These are phyloP conservation scores for Micropoecilia bifurca DNA, from an alignment of 2,797 vertebrate species.

Conservation along the genomic window DNA sequence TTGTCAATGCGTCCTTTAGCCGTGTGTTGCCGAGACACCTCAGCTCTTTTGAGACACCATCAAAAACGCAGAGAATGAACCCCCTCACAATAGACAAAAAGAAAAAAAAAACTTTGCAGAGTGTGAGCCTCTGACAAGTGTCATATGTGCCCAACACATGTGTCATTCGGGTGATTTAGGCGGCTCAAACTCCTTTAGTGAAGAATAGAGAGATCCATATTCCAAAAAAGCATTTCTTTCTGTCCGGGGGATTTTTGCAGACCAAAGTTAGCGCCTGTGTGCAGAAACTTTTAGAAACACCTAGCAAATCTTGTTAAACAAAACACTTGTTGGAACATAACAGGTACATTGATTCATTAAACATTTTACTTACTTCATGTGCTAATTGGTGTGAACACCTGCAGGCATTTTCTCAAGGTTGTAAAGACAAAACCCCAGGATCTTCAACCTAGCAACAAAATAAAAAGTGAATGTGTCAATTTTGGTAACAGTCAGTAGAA, in stretches of 20 bases:
- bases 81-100: constrained; percentile 38
- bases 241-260: constrained; percentile 37
- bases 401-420: constrained; percentile 26
- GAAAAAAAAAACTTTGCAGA: constrained; percentile 41
- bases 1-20: constrained; percentile 55
- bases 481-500: constrained; percentile 30
- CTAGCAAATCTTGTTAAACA: constrained; percentile 51
- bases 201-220: constrained; percentile 64
- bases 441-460: constrained; percentile 39
- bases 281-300: not conserved
- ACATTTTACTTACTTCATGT: constrained; percentile 69
- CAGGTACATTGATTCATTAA: constrained; percentile 42
- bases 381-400: constrained; percentile 48
- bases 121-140: constrained; percentile 52
- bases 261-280: constrained; percentile 37
- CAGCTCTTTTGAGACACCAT: constrained; percentile 59
- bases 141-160: constrained; percentile 55
- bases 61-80: constrained; percentile 60
- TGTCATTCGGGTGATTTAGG: constrained; percentile 77
- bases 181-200: constrained; percentile 67
- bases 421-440: constrained; percentile 47
- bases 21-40: constrained; percentile 42
- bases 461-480: constrained; percentile 22
- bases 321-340: constrained; percentile 64
- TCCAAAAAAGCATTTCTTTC: constrained; percentile 42